Evolutionary conservation across 1,140 invertebrate genomes (phyloP).

Genomic region (Ooceraea biroi): DNA sequence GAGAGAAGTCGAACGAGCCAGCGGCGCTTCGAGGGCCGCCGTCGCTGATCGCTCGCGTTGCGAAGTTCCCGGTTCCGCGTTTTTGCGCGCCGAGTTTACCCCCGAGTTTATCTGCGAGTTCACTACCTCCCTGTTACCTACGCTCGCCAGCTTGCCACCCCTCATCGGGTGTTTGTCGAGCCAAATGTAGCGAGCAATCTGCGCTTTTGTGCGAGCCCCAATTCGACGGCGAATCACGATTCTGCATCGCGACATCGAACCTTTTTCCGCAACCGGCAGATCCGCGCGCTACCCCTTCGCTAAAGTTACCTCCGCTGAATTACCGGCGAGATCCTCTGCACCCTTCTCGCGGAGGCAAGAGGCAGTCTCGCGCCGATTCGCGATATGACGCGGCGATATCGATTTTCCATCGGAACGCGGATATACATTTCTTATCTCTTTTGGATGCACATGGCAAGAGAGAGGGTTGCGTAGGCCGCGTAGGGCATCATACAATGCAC

Average conservation of each 20-base stretch:
- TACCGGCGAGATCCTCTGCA: constrained; percentile 24
- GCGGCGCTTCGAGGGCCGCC: background rate
- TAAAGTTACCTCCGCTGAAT: constrained; percentile 31
- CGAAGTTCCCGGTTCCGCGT: constrained; percentile 29
- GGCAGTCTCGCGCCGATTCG: constrained; percentile 27
- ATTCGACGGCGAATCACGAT: constrained; percentile 31
- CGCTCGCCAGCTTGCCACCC: no score
- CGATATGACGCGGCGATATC: constrained; percentile 45
- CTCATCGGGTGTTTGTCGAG: background rate
- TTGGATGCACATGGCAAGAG: background rate
- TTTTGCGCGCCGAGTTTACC: constrained; percentile 49
- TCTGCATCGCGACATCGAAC: constrained; percentile 46
- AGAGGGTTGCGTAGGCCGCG: no score
- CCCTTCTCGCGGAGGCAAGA: constrained; percentile 10
- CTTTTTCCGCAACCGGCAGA: constrained; percentile 36
- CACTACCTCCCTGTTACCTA: background rate
- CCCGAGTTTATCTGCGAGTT: constrained; percentile 10
- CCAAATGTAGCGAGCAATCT: constrained; percentile 58
- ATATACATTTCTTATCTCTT: background rate
- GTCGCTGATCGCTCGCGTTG: background rate
- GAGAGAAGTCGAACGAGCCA: constrained; percentile 33
- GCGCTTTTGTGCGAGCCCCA: constrained; percentile 37
- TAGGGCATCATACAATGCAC: no score
- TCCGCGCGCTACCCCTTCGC: background rate
- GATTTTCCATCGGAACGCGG: constrained; percentile 45